phyloP scores from a whole-genome alignment of 37 sponge, comb jelly and placozoan species.

The Aplysina aerophoba region DNA sequence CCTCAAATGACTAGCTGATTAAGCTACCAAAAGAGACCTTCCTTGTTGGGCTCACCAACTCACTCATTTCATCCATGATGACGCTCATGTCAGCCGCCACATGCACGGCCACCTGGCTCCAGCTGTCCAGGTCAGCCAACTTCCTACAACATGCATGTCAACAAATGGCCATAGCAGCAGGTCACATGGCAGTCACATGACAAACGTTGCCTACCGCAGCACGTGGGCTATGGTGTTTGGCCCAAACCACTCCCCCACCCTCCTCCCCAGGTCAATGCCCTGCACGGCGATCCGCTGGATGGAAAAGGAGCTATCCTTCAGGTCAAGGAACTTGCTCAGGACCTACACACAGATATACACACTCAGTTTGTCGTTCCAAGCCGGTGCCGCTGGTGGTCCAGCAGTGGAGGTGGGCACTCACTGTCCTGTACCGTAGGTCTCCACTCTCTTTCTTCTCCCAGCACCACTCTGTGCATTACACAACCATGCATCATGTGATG shows the following conservation, averaged over 20 bases:
- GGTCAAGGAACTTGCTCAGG: slow-evolving; percentile 89
- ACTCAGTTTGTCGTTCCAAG: neutral
- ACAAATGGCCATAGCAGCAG: neutral
- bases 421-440: slow-evolving; percentile 1
- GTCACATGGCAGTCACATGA: neutral
- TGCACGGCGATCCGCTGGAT: slow-evolving; percentile 92
- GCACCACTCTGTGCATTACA: slow-evolving; percentile 9
- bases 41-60: slow-evolving; percentile 19
- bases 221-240: slow-evolving; percentile 98
- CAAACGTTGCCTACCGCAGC: slow-evolving; percentile 58
- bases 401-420: neutral
- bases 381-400: neutral
- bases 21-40: too few species aligned
- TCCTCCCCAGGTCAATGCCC: slow-evolving; percentile 81
- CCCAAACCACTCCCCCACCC: slow-evolving; percentile 95
- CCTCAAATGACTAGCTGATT: too few species aligned
- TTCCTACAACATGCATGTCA: slow-evolving; percentile 54
- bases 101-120: slow-evolving; percentile 86
- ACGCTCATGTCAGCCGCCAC: slow-evolving; percentile 97
- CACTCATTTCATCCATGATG: slow-evolving; percentile 89
- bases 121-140: slow-evolving; percentile 75
- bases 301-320: slow-evolving; percentile 84
- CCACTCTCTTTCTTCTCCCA: slow-evolving; percentile 6
- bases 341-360: slow-evolving; percentile 47
- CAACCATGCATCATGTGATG: neutral